These are phyloP conservation scores for Catocala sponsa DNA, from an alignment of 2,888 invertebrate genomes.

Conservation along the genomic window DNA sequence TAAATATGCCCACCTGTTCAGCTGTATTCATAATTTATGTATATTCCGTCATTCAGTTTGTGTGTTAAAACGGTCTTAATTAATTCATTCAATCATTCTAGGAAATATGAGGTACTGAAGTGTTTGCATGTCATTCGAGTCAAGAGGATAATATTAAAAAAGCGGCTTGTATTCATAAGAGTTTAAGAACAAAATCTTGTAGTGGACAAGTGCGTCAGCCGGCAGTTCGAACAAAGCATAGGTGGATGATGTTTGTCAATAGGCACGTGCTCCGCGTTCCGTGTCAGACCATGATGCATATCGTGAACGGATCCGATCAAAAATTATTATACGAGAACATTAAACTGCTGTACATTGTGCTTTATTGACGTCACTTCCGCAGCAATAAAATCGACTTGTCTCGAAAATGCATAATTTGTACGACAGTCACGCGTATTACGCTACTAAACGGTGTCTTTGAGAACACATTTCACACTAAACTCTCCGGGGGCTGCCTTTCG, in stretches of 20 bases:
- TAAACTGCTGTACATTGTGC: slow-evolving; percentile 83
- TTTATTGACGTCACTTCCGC: slow-evolving; percentile 87
- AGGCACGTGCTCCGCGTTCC: slow-evolving; percentile 58
- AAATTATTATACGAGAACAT: slow-evolving; percentile 84
- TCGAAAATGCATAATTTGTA: slow-evolving; percentile 87
- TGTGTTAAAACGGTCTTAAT: slow-evolving; percentile 47
- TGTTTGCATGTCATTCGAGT: slow-evolving; percentile 48
- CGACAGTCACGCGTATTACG: slow-evolving; percentile 85
- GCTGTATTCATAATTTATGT: slow-evolving; percentile 45
- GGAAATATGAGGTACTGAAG: slow-evolving; percentile 41
- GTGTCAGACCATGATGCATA: slow-evolving; percentile 71
- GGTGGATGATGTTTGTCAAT: slow-evolving; percentile 38
- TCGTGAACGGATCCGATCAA: slow-evolving; percentile 77
- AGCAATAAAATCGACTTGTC: slow-evolving; percentile 86
- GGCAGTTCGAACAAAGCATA: slow-evolving; percentile 12
- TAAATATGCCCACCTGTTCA: slow-evolving; percentile 42
- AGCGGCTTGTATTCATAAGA: slow-evolving; percentile 33
- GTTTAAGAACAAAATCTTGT: slow-evolving; percentile 52
- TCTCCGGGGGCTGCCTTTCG: slow-evolving; percentile 76
- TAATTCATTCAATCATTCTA: slow-evolving; percentile 49
- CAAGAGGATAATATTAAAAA: slow-evolving; percentile 42
- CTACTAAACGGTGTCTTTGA: slow-evolving; percentile 86
- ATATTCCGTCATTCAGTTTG: slow-evolving; percentile 32
- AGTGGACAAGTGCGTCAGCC: slow-evolving; percentile 36
- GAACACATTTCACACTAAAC: slow-evolving; percentile 87